Percentiles rank a stretch among this genome's conserved stretches.
Evolutionary conservation across 35 echinoderm and acorn worm genomes (phyloP).

Genomic region (Nesometra sesokonis): DNA sequence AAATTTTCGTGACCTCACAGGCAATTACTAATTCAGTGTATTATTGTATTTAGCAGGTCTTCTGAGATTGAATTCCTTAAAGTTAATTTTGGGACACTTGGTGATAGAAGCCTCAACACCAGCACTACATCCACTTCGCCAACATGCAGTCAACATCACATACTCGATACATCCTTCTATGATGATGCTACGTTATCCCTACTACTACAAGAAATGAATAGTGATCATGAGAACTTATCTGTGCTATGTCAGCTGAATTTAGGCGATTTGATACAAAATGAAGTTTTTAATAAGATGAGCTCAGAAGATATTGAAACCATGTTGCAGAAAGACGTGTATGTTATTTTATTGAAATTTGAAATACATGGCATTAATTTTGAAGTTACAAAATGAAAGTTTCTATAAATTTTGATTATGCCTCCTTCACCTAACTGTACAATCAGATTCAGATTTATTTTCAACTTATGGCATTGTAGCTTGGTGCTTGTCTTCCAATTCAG

Average conservation of each 20-base stretch:
- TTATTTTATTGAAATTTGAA: background rate
- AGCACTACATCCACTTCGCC: background rate
- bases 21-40: background rate
- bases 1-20: background rate
- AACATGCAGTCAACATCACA: conserved; percentile 46
- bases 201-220: conserved; percentile 60
- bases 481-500: no score
- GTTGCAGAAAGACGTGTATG: background rate
- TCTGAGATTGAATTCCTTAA: background rate
- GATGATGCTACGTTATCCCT: conserved; percentile 66
- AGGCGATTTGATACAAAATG: background rate
- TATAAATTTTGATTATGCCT: background rate
- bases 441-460: no score
- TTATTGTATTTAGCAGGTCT: background rate
- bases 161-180: conserved; percentile 76
- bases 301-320: background rate
- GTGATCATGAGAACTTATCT: conserved; percentile 32
- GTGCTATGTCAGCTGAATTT: conserved; percentile 74
- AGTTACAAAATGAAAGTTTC: no score
- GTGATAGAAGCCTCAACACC: background rate
- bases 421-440: background rate
- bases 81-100: background rate
- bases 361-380: background rate
- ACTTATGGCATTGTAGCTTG: no score
- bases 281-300: conserved; percentile 16